Base-by-base conservation (phyloP, 2,888 invertebrate genomes). In the Drosophila atroscutellata region DNA sequence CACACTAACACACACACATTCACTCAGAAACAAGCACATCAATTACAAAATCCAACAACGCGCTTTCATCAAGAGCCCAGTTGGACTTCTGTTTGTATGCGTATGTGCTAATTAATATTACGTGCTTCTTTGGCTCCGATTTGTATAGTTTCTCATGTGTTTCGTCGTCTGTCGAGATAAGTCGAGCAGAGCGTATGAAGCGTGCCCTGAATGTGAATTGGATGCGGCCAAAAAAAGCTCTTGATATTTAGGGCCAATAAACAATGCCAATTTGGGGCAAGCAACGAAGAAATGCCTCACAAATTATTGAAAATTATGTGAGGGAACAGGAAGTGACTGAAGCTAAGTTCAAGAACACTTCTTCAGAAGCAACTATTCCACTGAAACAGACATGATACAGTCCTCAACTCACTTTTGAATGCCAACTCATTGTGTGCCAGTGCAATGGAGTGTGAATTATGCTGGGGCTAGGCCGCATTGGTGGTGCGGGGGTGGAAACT, bases 371-470 rank as follows among this genome's bases (percentile, higher is more conserved):
- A 26, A 45, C 45, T 8, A 4, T 49, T 49, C 26, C 24, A 59
- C 34, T 4, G 45, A 24, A 45, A 8, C 45, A 45, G 45, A 45
- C 24, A 36, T 55, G 60, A 68, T 45, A 63, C 69, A 54, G 51
- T 69, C 57, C 62, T 69, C 63, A 24, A 42, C 62, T 72, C 39
- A 60, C 37, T 71, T 69, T 50, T 54, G 47, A 52, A 59, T 57
- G 51, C 47, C 39, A 51, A 52, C 62, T 51, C 60, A 75, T 57
- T 65, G 54, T 63, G 45, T 20, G 45, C 26, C 57, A 65, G 73
- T 77, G 80, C 84, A 90, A 71, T 86, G 72, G 57, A 73, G 90
- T 90, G 90, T 86, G 84, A 90, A 86, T 70, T 85, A 69, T 83
- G 63, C 58, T 59, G 69, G 71, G 66, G 65, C 50, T 34, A 28